Evolutionary conservation across 2,113 vertebrate genomes (phyloP).

Genomic region (Tragelaphus scriptus): DNA sequence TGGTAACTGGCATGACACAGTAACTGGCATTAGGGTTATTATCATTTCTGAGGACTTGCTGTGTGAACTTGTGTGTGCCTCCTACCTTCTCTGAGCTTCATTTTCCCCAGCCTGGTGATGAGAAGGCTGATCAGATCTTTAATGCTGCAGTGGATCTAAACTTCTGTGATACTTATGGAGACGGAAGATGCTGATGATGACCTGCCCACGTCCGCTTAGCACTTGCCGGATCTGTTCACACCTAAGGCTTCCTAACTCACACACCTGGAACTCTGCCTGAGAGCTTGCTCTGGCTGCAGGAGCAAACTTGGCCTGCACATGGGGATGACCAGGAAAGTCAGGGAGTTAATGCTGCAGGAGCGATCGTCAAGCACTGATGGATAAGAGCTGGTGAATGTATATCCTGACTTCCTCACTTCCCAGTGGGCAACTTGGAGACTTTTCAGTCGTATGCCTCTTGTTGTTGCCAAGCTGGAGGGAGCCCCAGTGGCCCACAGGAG

Average conservation of each 20-base stretch:
- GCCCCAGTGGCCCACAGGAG: not conserved
- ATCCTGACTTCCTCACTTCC: not conserved
- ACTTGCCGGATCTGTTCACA: too few species aligned
- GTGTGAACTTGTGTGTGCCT: fast-evolving
- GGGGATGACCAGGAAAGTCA: not conserved
- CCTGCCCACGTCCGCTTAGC: not conserved
- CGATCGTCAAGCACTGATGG: not conserved
- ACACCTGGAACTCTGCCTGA: not conserved
- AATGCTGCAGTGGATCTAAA: not conserved
- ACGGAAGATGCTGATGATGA: not conserved
- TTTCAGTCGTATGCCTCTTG: not conserved
- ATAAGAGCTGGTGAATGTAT: too few species aligned
- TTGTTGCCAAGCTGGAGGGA: not conserved
- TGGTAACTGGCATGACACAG: fast-evolving
- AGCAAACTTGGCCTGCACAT: not conserved
- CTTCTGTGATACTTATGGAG: not conserved
- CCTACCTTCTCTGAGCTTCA: not conserved
- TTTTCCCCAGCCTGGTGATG: not conserved
- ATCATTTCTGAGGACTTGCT: not conserved
- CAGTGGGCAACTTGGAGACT: fast-evolving
- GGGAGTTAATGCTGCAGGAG: not conserved
- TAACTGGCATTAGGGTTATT: fast-evolving
- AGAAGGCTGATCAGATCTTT: not conserved
- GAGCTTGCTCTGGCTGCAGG: not conserved
- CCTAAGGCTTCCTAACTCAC: not conserved